A percentile compares a stretch with the other conserved stretches of the same genome.
These are phyloP conservation scores for Macrosoma leucophasiata DNA, from an alignment of 2,888 invertebrate species.

Conservation along the genomic window DNA sequence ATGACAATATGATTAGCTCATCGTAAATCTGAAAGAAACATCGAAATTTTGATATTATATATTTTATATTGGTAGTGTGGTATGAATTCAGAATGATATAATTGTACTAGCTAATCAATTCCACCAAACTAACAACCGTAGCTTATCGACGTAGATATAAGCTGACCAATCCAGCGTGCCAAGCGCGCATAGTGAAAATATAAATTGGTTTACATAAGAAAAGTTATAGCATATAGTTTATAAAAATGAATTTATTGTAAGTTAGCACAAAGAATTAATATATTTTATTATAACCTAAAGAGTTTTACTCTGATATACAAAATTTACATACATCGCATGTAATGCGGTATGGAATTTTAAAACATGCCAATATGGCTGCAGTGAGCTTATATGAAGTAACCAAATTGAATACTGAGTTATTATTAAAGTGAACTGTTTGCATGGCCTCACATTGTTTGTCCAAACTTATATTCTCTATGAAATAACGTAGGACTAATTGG, in stretches of 20 bases:
- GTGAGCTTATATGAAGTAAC: slow-evolving; percentile 49
- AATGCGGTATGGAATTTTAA: slow-evolving; percentile 55
- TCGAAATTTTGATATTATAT: slow-evolving; percentile 51
- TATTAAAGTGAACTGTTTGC: no score
- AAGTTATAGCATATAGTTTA: slow-evolving; percentile 64
- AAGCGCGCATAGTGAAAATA: slow-evolving; percentile 60
- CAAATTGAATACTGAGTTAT: slow-evolving; percentile 23
- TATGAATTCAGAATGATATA: slow-evolving; percentile 35
- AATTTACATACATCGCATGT: slow-evolving; percentile 65
- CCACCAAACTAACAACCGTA: slow-evolving; percentile 37
- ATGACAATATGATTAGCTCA: slow-evolving; percentile 49
- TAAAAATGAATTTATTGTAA: slow-evolving; percentile 73
- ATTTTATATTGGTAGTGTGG: slow-evolving; percentile 42
- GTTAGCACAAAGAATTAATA: slow-evolving; percentile 76
- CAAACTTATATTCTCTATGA: no score
- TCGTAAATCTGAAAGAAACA: slow-evolving; percentile 42
- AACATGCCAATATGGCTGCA: slow-evolving; percentile 46
- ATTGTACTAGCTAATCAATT: slow-evolving; percentile 35
- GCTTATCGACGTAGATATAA: slow-evolving; percentile 48
- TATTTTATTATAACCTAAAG: slow-evolving; percentile 75
- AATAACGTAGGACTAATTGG: no score
- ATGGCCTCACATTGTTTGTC: no score
- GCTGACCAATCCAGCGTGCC: slow-evolving; percentile 68
- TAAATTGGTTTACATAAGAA: slow-evolving; percentile 56
- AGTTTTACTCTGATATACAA: slow-evolving; percentile 69